These are phyloP conservation scores for Lapara coniferarum DNA, from an alignment of 2,888 invertebrate genomes.

Conservation along the genomic window DNA sequence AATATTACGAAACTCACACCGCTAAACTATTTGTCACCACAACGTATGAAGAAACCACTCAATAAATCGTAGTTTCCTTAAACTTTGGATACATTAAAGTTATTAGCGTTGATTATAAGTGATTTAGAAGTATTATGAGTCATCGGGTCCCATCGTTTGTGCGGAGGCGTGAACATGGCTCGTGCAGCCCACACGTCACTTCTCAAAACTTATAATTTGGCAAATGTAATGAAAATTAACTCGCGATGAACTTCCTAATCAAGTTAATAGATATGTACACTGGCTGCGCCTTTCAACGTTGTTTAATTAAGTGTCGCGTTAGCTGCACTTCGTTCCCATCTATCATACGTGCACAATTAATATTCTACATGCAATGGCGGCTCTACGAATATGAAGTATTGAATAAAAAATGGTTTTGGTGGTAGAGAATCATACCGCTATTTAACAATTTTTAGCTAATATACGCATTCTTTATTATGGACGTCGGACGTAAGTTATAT, in stretches of 20 bases:
- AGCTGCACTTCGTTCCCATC: too few species aligned
- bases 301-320: too few species aligned
- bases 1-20: neutral
- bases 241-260: constrained; percentile 2
- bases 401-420: too few species aligned
- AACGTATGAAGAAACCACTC: neutral
- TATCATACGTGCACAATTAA: too few species aligned
- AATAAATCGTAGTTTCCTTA: neutral
- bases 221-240: constrained; percentile 6
- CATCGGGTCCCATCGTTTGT: constrained; percentile 29
- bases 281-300: neutral
- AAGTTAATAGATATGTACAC: neutral
- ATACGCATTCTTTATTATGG: too few species aligned
- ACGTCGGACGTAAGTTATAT: too few species aligned
- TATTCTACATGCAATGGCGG: too few species aligned
- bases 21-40: neutral
- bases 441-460: too few species aligned
- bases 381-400: too few species aligned
- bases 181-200: constrained; percentile 32
- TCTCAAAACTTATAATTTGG: neutral
- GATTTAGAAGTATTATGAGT: constrained; percentile 33
- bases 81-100: constrained; percentile 21
- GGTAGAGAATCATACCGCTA: too few species aligned
- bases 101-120: constrained; percentile 38
- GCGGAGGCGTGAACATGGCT: constrained; percentile 32